phyloP scores from a whole-genome alignment of 53 echinoderm and acorn worm genomes.

The Apostichopus leukothele region DNA sequence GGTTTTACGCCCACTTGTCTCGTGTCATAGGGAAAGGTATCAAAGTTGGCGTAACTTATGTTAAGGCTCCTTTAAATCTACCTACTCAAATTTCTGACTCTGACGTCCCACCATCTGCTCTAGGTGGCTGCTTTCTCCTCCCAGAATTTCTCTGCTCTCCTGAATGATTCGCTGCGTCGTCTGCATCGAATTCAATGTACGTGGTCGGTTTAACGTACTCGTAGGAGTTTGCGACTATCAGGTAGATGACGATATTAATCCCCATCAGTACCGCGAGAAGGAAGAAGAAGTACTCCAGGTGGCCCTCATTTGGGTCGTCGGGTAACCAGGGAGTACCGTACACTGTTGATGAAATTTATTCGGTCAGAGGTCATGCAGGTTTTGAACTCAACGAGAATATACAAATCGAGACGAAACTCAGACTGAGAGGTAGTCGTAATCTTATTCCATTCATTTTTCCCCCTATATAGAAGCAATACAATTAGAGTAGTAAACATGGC shows the following conservation, averaged over 20 bases:
- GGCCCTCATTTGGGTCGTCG: slow-evolving; percentile 82
- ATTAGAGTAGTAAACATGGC: no score
- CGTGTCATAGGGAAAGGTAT: no score
- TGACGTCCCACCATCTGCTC: background rate
- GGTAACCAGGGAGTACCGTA: slow-evolving; percentile 69
- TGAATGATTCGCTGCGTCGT: background rate
- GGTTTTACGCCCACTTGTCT: no score
- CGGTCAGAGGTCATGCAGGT: no score
- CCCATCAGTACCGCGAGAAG: slow-evolving; percentile 78
- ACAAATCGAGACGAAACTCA: no score
- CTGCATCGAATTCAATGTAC: background rate
- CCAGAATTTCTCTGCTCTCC: background rate
- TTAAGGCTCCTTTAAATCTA: no score
- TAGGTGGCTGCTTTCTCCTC: background rate
- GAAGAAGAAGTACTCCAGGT: slow-evolving; percentile 79
- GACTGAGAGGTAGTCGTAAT: no score
- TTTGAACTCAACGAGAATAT: no score
- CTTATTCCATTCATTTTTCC: no score
- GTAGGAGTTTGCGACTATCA: slow-evolving; percentile 67
- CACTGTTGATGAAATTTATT: background rate
- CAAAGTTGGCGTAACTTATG: no score
- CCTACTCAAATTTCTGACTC: slow-evolving; percentile 5
- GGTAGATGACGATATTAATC: slow-evolving; percentile 66
- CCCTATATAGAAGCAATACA: no score
- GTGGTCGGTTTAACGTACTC: slow-evolving; percentile 53